Evolutionary conservation across 2,888 invertebrate species (phyloP).

Genomic region (Sympetrum striolatum): DNA sequence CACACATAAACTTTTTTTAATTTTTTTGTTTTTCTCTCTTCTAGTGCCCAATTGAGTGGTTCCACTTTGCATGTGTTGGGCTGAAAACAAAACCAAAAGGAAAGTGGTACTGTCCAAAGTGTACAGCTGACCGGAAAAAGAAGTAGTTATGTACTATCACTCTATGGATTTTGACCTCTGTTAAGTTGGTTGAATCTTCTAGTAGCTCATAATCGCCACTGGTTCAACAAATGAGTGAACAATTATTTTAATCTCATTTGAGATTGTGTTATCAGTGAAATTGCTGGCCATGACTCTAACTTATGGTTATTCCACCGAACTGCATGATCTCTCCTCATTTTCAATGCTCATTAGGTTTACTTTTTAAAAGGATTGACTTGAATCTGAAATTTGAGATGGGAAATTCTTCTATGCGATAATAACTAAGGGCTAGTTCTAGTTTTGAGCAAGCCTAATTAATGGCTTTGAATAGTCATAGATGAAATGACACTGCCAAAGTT

Average conservation of each 20-base stretch:
- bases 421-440: background rate
- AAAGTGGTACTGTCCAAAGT: conserved; percentile 95
- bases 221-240: background rate
- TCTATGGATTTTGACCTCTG: background rate
- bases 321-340: too few relatives aligned
- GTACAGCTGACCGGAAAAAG: conserved; percentile 80
- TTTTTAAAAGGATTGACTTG: background rate
- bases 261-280: background rate
- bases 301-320: background rate
- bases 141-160: conserved; percentile 62
- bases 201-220: background rate
- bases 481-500: background rate
- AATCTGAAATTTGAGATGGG: background rate
- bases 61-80: conserved; percentile 93
- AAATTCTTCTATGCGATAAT: background rate
- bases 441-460: background rate
- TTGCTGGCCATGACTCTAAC: background rate
- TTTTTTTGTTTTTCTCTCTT: conserved; percentile 51
- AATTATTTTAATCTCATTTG: background rate
- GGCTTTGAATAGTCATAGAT: background rate
- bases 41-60: conserved; percentile 90
- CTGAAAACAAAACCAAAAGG: conserved; percentile 92
- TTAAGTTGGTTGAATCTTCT: background rate
- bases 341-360: background rate
- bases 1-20: conserved; percentile 8